Percentiles rank a stretch among this genome's conserved stretches.
Evolutionary conservation across 2,113 vertebrate species (phyloP).

Genomic region (Oxyruncus cristatus): DNA sequence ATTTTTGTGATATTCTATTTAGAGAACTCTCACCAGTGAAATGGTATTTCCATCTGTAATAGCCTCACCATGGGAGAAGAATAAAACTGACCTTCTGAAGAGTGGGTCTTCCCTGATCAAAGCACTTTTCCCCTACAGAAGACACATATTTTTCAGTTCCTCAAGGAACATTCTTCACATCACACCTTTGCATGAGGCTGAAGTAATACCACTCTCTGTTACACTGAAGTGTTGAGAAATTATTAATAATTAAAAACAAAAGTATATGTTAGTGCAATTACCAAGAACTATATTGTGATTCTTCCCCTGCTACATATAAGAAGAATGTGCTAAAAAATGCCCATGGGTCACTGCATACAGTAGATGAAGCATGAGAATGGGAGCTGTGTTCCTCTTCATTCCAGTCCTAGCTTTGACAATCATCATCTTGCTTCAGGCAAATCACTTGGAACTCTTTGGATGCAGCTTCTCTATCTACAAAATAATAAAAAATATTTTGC

Average conservation of each 20-base stretch:
- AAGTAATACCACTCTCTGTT: not conserved
- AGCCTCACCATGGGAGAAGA: not conserved
- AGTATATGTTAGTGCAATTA: not conserved
- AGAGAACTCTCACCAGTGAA: not conserved
- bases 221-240: not conserved
- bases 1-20: not conserved
- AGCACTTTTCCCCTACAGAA: not conserved
- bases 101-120: not conserved
- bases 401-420: not conserved
- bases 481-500: conserved; percentile 21
- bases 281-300: not conserved
- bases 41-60: not conserved
- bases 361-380: conserved; percentile 17
- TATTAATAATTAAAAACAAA: not conserved
- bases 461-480: not conserved
- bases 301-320: not conserved
- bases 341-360: not conserved
- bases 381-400: conserved; percentile 3
- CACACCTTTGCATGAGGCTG: not conserved
- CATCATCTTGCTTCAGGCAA: conserved; percentile 26
- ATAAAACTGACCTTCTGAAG: not conserved
- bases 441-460: not conserved
- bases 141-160: not conserved
- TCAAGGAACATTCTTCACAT: not conserved
- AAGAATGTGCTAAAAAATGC: not conserved